phyloP scores from a whole-genome alignment of 2,797 vertebrate species.

The Ceryle rudis region DNA sequence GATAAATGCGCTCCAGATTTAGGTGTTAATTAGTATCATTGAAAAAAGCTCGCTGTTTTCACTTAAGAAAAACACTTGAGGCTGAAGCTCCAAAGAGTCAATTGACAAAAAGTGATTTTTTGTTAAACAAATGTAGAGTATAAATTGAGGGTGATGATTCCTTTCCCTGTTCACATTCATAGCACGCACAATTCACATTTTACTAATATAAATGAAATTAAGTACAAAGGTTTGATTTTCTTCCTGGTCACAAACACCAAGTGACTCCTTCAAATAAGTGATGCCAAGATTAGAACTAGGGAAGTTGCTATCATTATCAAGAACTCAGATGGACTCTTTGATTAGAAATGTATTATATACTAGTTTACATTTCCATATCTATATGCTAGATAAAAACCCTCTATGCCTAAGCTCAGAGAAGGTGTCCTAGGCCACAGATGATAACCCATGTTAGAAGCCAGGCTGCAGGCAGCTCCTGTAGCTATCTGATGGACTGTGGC shows the following conservation, averaged over 20 bases:
- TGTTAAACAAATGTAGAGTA: neutral
- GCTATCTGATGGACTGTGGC: neutral
- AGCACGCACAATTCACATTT: neutral
- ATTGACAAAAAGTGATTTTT: neutral
- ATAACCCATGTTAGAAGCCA: neutral
- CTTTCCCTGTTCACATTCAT: neutral
- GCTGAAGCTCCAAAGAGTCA: neutral
- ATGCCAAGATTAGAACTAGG: neutral
- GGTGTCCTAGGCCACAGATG: neutral
- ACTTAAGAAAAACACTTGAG: neutral
- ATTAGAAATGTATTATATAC: neutral
- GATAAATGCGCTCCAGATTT: neutral
- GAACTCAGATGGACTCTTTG: neutral
- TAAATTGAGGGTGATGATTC: neutral
- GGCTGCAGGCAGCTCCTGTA: neutral
- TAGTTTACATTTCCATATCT: neutral
- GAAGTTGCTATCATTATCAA: accelerated
- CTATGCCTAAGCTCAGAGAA: neutral
- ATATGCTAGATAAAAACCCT: neutral
- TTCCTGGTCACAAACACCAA: neutral
- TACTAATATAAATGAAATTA: neutral
- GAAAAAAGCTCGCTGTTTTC: slow-evolving; percentile 3
- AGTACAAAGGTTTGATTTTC: neutral
- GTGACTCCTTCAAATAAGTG: neutral
- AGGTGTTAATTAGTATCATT: neutral